phyloP scores from a whole-genome alignment of 2,888 invertebrate species.

The Drosophila melanocephala region DNA sequence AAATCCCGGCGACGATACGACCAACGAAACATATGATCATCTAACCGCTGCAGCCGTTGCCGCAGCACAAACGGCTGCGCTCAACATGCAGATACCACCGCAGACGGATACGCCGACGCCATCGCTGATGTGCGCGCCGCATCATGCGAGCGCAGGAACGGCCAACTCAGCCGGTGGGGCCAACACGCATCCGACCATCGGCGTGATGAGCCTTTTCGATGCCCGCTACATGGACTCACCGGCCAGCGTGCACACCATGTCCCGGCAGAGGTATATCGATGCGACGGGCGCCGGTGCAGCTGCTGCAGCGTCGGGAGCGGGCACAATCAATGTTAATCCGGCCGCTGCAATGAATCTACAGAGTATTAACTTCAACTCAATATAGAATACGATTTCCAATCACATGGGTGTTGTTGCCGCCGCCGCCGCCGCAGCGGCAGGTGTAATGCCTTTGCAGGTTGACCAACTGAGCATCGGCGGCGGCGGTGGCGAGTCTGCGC shows the following conservation, averaged over 20 bases:
- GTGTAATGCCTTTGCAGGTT: conserved; percentile 47
- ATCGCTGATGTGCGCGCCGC: conserved; percentile 88
- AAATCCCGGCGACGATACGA: conserved; percentile 85
- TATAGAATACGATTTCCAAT: conserved; percentile 87
- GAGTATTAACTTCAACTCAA: conserved; percentile 91
- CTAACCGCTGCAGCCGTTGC: conserved; percentile 83
- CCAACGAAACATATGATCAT: conserved; percentile 85
- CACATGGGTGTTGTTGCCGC: conserved; percentile 67
- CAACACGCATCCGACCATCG: conserved; percentile 87
- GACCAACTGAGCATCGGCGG: conserved; percentile 44
- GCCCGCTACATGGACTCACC: conserved; percentile 90
- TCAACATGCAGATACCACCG: conserved; percentile 86
- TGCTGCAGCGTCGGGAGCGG: conserved; percentile 65
- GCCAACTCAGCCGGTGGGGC: conserved; percentile 52
- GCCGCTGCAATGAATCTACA: conserved; percentile 90
- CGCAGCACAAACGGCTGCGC: conserved; percentile 81
- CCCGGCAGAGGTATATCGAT: conserved; percentile 86
- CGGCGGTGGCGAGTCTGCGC: conserved; percentile 32
- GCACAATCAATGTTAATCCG: conserved; percentile 86
- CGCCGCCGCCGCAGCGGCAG: conserved; percentile 59
- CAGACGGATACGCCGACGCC: conserved; percentile 86
- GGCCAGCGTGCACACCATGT: conserved; percentile 87
- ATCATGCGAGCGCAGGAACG: conserved; percentile 80
- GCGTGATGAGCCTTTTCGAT: conserved; percentile 90
- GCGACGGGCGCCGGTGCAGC: conserved; percentile 75